Evolutionary conservation across 2,888 invertebrate genomes (phyloP), one percentile per base, ranked within the genome.

Genomic region (Zygaena filipendulae): DNA sequence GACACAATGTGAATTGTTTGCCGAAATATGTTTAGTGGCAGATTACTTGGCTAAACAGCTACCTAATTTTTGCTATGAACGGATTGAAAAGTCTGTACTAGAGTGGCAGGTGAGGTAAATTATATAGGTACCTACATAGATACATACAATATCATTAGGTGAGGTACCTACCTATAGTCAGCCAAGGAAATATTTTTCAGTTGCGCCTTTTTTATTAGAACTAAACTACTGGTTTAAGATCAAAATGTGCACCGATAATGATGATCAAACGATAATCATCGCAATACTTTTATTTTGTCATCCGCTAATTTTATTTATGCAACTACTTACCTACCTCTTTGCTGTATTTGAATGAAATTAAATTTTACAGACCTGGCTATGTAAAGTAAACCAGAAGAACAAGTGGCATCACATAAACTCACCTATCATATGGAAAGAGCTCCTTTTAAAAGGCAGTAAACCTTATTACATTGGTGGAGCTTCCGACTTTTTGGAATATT

Each of bases 341-440:
- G n/a, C n/a, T n/a, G n/a, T n/a, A n/a, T n/a, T n/a, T n/a, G n/a
- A n/a, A n/a, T n/a, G n/a, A n/a, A n/a, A n/a, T n/a, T n/a, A n/a
- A n/a, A n/a, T 12, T 19, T 53, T 59, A 30, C 41, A 81, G 84
- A 32, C 43, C 9, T 85, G 83, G 82, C 42, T 86, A 20, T 42
- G 48, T 23, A 62, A 80, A 49, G 55, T 68, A 14, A 85, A 85
- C 46, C 42, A 57, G 26, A 63, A 64, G 40, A 56, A 84, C 40
- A 67, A 71, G 29, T 87, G 86, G 87, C 70, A 77, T 44, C 81
- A 85, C 32, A 44, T 39, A 2, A 57, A 52, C 23, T 83, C 83
- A 7, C 86, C 85, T 4, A 44, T 87, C 25, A 61, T 86, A 40
- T 87, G 86, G 85, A 84, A 84, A 52, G 84, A 86, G 57, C 50